Percentiles rank a stretch among this genome's conserved stretches.
phyloP scores from a whole-genome alignment of 2,888 invertebrate genomes.

The Brenthis ino region DNA sequence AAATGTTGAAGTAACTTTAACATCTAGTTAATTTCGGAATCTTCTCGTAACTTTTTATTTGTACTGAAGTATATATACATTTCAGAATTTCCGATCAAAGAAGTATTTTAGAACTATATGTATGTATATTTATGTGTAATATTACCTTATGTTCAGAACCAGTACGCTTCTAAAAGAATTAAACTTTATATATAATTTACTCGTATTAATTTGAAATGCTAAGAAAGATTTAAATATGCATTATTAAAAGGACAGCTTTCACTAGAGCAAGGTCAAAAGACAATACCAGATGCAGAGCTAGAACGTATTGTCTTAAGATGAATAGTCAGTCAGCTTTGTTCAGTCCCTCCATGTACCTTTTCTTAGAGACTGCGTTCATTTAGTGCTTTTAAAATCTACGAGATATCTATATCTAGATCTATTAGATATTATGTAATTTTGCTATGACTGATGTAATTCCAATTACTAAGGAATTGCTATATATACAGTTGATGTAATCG shows the following conservation, averaged over 20 bases:
- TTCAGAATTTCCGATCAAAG: too few species aligned
- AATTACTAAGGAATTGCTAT: too few species aligned
- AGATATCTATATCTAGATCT: too few species aligned
- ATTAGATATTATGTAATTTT: too few species aligned
- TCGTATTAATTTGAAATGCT: not conserved
- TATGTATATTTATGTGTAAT: not conserved
- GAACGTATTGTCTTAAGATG: conserved; percentile 17
- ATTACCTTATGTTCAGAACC: conserved; percentile 27
- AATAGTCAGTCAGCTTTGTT: conserved; percentile 7
- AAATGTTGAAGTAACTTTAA: too few species aligned
- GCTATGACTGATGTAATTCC: too few species aligned
- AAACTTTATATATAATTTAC: conserved; percentile 3
- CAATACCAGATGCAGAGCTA: conserved; percentile 1
- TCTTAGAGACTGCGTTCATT: conserved; percentile 18
- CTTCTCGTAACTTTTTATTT: too few species aligned
- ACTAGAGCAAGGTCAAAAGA: conserved; percentile 18
- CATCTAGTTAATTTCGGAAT: too few species aligned
- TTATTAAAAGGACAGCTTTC: not conserved
- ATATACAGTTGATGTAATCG: too few species aligned
- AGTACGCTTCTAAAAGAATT: conserved; percentile 29
- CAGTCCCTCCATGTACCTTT: conserved; percentile 2
- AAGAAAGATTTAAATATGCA: conserved; percentile 9
- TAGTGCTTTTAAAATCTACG: conserved; percentile 13
- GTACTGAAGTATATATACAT: too few species aligned
- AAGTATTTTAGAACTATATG: not conserved